Conservation (phyloP, 2,797 vertebrate species). For the Remorina albescens region DNA sequence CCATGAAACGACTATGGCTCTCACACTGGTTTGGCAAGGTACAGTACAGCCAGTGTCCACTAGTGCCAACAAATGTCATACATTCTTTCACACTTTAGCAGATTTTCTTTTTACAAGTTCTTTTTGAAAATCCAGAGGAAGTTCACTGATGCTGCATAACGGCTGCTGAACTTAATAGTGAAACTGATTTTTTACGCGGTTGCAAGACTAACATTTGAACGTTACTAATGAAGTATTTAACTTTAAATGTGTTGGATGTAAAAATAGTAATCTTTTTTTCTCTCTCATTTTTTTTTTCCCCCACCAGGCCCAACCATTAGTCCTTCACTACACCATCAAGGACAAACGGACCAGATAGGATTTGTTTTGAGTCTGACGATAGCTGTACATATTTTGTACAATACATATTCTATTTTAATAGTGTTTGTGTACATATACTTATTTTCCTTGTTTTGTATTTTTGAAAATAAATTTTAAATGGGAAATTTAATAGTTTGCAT, state of each 20-base stretch:
- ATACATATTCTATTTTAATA: conserved; percentile 91
- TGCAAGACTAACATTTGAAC: background rate
- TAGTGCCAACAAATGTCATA: conserved; percentile 27
- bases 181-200: fast-evolving
- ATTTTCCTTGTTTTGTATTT: conserved; percentile 90
- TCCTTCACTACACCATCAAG: conserved; percentile 96
- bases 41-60: conserved; percentile 41
- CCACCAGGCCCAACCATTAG: conserved; percentile 93
- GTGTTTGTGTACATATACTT: conserved; percentile 88
- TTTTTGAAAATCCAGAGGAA: background rate
- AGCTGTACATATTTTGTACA: conserved; percentile 88
- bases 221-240: no score
- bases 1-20: conserved; percentile 97
- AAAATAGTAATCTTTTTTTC: background rate
- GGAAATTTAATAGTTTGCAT: conserved; percentile 33
- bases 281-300: conserved; percentile 14
- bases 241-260: background rate
- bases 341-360: conserved; percentile 90
- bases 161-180: background rate
- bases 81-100: conserved; percentile 19
- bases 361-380: conserved; percentile 44
- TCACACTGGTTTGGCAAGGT: conserved; percentile 98
- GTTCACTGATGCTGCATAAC: background rate
- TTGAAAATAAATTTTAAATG: conserved; percentile 86
- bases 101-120: conserved; percentile 11